A percentile compares a stretch with the other conserved stretches of the same genome.
These are phyloP conservation scores for Fulica atra DNA, from an alignment of 2,113 vertebrate genomes.

Conservation along the genomic window DNA sequence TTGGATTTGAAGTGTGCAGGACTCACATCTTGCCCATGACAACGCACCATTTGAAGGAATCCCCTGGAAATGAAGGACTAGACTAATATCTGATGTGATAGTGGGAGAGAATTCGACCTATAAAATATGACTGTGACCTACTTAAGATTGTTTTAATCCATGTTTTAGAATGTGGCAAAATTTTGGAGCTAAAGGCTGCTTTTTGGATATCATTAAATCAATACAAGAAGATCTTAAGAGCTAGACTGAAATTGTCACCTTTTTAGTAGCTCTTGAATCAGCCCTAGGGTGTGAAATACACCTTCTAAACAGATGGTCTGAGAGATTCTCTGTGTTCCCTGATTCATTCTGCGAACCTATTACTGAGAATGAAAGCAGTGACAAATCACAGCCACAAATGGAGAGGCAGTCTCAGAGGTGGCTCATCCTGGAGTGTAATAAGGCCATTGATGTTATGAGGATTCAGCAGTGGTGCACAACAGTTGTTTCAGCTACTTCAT, in stretches of 20 bases:
- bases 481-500: neutral
- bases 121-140: neutral
- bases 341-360: neutral
- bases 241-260: neutral
- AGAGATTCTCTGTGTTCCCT: slow-evolving; percentile 4
- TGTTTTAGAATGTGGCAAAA: neutral
- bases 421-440: neutral
- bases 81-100: neutral
- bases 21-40: neutral
- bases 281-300: neutral
- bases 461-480: neutral
- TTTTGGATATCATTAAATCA: neutral
- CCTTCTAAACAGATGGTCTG: neutral
- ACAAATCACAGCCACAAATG: neutral
- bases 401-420: neutral
- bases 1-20: neutral
- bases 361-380: slow-evolving; percentile 1
- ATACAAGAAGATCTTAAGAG: neutral
- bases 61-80: neutral
- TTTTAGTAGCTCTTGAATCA: neutral
- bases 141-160: neutral
- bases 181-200: neutral
- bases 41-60: neutral
- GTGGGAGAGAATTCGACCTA: neutral
- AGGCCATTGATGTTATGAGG: neutral